Evolutionary conservation across 2,888 invertebrate species (phyloP), one percentile per base, ranked within the genome.

Genomic region (Drosophila heteroneura): DNA sequence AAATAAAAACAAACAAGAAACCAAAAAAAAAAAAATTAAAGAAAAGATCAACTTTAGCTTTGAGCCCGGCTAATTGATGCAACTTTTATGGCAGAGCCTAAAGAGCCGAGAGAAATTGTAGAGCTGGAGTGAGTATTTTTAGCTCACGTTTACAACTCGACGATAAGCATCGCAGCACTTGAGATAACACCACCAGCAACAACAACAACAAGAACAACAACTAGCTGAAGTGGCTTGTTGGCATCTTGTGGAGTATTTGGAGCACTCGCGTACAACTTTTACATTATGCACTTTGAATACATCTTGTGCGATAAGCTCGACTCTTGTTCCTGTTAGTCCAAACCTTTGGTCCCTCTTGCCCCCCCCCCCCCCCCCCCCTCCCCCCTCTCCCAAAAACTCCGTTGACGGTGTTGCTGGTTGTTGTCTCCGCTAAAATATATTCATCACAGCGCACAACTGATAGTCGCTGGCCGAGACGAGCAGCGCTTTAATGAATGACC

Each of bases 241-340:
- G 74, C 80, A 79, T 79, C 78, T 71, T 64, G 81, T 69, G 75
- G 81, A 81, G 73, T 84, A 88, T 88, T 81, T 88, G 78, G 81
- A 85, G 86, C 89, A 85, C 84, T 88, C 82, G 81, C 76, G 65
- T 81, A 85, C 85, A 85, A 84, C 89, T 86, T 81, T 86, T 82
- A 89, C 85, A 85, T 86, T 85, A 86, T 86, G 84, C 85, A 85
- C 84, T 85, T 86, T 89, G 82, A 81, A 88, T 85, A 88, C 85
- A 88, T 82, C 85, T 87, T 85, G 81, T 81, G 86, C 76, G 89
- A 85, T 85, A 85, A 85, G 85, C 80, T 49, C 53, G 16, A 76
- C 78, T 75, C 79, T 79, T 79, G 80, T 79, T 79, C 37, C 76
- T 71, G 71, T 73, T 72, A 63, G 44, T 47, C 32, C 56, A 26